Percentiles rank a stretch among this genome's conserved stretches.
phyloP scores from a whole-genome alignment of 2,113 vertebrate genomes.

The Acanthochromis polyacanthus region DNA sequence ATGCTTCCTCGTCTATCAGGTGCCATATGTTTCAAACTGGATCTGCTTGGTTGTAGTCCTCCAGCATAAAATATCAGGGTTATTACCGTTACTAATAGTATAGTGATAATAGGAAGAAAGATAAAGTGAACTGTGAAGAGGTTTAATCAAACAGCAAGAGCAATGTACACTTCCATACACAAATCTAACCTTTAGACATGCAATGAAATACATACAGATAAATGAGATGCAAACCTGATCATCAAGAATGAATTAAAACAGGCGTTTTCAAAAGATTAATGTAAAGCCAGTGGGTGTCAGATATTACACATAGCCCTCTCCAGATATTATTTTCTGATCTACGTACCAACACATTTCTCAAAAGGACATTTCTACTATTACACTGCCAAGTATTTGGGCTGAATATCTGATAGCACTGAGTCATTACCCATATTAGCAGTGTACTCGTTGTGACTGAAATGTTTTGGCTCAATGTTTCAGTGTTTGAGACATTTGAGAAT shows the following conservation, averaged over 20 bases:
- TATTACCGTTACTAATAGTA: not conserved
- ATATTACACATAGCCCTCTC: too few relatives aligned
- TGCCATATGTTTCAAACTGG: constrained; percentile 29
- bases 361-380: constrained; percentile 27
- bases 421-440: constrained; percentile 5
- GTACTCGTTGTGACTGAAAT: not conserved
- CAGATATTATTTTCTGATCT: too few relatives aligned
- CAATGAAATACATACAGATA: not conserved
- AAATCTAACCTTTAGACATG: too few relatives aligned
- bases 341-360: constrained; percentile 2
- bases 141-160: not conserved
- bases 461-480: constrained; percentile 14
- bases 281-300: constrained; percentile 2
- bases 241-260: not conserved
- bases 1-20: constrained; percentile 1
- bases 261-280: not conserved
- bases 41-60: constrained; percentile 19
- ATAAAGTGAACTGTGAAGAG: not conserved
- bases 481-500: constrained; percentile 10
- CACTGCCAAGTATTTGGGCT: constrained; percentile 19
- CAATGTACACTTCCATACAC: too few relatives aligned
- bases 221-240: not conserved
- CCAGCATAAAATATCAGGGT: constrained; percentile 15
- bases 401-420: constrained; percentile 19
- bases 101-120: not conserved